Base-by-base conservation (phyloP, 2,888 invertebrate genomes). In the Muschampia plurimacula region DNA sequence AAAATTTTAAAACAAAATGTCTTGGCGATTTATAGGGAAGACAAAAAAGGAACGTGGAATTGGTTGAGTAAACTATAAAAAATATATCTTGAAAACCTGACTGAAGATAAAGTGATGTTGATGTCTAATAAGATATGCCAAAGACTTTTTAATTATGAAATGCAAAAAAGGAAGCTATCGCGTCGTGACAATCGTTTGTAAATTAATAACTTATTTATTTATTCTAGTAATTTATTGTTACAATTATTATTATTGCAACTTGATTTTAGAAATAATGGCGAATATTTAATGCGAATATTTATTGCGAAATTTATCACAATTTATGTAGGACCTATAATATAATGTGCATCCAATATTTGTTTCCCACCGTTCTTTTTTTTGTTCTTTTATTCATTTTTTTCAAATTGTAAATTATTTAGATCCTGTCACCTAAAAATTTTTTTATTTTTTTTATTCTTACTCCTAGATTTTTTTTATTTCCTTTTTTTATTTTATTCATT, bases 201-300 rank as follows among this genome's bases (percentile, higher is more conserved):
- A 75, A 76, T 74, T 77, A 15, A 64, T 76, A 72, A 72, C 64
- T 78, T 79, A 75, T 76, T 73, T 76, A 77, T 77, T 87, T 85
- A 86, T 86, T 86, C 65, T 68, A 68, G n/a, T 74, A 76, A 75
- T 74, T 77, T 64, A 74, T 69, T 82, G 80, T 85, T 84, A 77
- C 75, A 62, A 60, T 80, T 82, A 72, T 55, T 55, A 5, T 55
- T 55, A 55, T 22, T 55, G 15, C 3, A 55, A 55, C 6, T 55
- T 55, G n/a, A 22, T 22, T 55, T 15, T 55, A 6, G 9, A 15
- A 55, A 1, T 22, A 15, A 22, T 55, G 3, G 55, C 8, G 15
- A 22, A 7, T 55, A 55, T 55, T 55, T 55, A 55, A 46, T 46
- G 55, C 8, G 15, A 22, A 7, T 55, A 55, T 55, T 22, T 55